These are phyloP conservation scores for Myotis yumanensis DNA, from an alignment of 2,113 vertebrate genomes.

Conservation along the genomic window DNA sequence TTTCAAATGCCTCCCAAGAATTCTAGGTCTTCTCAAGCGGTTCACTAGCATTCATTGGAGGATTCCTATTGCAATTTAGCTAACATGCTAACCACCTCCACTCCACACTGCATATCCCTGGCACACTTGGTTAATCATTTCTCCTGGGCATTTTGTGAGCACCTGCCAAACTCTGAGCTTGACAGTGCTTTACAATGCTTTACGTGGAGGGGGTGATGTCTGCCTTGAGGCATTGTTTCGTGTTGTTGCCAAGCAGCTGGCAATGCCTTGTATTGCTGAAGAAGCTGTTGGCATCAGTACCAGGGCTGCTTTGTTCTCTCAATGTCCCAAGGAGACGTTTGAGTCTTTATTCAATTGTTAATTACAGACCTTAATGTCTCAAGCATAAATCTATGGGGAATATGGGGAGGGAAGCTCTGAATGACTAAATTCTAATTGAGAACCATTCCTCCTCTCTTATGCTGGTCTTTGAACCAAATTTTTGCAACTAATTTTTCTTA, in stretches of 20 bases:
- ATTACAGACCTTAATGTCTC: constrained; percentile 24
- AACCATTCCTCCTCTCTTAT: neutral
- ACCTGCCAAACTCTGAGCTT: neutral
- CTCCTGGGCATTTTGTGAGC: neutral
- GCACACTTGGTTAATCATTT: neutral
- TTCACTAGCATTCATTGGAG: neutral
- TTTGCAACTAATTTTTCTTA: neutral
- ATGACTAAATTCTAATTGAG: neutral
- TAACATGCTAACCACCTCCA: neutral
- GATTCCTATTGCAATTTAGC: neutral
- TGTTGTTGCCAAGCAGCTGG: neutral
- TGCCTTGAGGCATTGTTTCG: neutral
- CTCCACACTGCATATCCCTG: neutral
- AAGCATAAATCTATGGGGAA: neutral
- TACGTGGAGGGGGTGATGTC: neutral
- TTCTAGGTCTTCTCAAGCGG: neutral
- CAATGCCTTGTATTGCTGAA: neutral
- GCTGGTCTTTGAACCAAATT: neutral
- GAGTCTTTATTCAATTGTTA: constrained; percentile 39
- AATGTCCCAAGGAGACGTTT: neutral
- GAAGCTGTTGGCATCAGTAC: neutral
- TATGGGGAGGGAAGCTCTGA: neutral
- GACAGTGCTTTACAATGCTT: neutral
- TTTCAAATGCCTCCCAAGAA: neutral
- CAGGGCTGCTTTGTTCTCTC: neutral